phyloP scores from a whole-genome alignment of 2,888 invertebrate genomes.

The Elmis aenea region DNA sequence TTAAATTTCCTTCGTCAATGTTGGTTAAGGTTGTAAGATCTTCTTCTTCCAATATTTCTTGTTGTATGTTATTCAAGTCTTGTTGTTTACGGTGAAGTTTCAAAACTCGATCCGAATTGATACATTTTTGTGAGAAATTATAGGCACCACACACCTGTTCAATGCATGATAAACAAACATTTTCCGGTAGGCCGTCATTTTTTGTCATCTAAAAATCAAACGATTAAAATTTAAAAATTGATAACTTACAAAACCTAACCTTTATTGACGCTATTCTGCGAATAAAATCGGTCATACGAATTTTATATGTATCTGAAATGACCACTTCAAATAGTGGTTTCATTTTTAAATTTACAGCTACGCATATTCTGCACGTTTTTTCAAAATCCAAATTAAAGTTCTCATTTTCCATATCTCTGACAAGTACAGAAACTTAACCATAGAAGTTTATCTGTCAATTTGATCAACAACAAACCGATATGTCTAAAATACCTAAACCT shows the following conservation, averaged over 20 bases:
- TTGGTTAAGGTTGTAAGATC: neutral
- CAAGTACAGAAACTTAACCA: no score
- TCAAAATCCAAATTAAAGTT: conserved; percentile 8
- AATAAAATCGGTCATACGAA: conserved; percentile 22
- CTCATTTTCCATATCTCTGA: no score
- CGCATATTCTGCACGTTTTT: conserved; percentile 25
- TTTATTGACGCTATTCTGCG: conserved; percentile 23
- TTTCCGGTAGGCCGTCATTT: conserved; percentile 26
- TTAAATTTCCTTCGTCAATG: neutral
- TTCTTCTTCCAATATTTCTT: conserved; percentile 3
- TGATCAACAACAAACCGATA: no score
- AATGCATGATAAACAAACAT: conserved; percentile 26
- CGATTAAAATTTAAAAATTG: conserved; percentile 1
- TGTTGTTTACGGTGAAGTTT: conserved; percentile 4
- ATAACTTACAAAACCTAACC: conserved; percentile 13
- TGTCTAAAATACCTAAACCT: no score
- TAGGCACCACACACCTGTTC: conserved; percentile 21
- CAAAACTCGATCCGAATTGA: conserved; percentile 14
- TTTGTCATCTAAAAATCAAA: conserved; percentile 22
- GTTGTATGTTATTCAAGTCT: neutral
- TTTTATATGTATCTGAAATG: conserved; percentile 14
- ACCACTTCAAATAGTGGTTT: conserved; percentile 22
- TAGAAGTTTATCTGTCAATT: no score
- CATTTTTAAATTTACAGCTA: conserved; percentile 17
- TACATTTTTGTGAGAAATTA: conserved; percentile 22